phyloP scores from a whole-genome alignment of 2,888 invertebrate species.

The Parnassius smintheus region DNA sequence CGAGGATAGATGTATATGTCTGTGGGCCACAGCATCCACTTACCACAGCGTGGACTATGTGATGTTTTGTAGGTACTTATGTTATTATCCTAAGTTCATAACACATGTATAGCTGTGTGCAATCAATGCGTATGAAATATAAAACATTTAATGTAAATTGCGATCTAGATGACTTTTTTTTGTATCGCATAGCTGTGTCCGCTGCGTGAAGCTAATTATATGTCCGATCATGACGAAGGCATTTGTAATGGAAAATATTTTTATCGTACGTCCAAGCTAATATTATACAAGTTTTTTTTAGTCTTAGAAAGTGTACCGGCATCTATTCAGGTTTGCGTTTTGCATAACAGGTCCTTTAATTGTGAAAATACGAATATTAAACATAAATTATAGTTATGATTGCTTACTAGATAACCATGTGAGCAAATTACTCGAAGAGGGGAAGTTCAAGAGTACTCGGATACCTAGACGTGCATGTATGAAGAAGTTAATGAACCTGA shows the following conservation, averaged over 20 bases:
- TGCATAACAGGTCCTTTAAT: slow-evolving; percentile 2
- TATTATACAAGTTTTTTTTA: slow-evolving; percentile 2
- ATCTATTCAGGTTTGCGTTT: background rate
- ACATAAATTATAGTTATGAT: background rate
- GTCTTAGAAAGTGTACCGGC: slow-evolving; percentile 7
- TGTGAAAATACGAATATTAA: too few species aligned
- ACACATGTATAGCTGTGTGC: background rate
- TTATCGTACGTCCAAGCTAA: background rate
- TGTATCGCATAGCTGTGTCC: slow-evolving; percentile 11
- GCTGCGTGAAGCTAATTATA: slow-evolving; percentile 3
- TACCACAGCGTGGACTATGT: too few species aligned
- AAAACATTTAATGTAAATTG: background rate
- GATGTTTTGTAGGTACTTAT: too few species aligned
- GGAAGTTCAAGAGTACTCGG: too few species aligned
- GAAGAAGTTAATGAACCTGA: too few species aligned
- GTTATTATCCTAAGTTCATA: background rate
- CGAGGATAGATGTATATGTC: too few species aligned
- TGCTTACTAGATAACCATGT: too few species aligned
- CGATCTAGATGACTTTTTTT: slow-evolving; percentile 35
- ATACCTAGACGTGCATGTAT: too few species aligned
- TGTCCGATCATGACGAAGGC: background rate
- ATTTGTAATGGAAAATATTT: slow-evolving; percentile 9
- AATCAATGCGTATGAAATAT: background rate
- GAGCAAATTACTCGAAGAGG: too few species aligned
- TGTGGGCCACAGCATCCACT: too few species aligned